Evolutionary conservation across 2,888 invertebrate species (phyloP).

Genomic region (Tolmerus cingulatus): DNA sequence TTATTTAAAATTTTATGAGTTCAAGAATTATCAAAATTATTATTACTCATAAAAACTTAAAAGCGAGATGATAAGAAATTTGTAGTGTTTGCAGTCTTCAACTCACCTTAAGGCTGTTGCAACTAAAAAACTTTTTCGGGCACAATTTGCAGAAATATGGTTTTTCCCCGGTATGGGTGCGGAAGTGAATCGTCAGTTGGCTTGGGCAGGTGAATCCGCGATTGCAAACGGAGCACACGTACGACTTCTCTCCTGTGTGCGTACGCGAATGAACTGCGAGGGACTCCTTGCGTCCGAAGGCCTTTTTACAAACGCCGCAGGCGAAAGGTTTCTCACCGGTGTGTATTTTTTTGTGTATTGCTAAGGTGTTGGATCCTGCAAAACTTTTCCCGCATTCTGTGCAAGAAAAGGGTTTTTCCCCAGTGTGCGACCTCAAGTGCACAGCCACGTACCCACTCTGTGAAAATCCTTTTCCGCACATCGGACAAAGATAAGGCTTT

Average conservation of each 20-base stretch:
- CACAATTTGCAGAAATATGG: slow-evolving; percentile 49
- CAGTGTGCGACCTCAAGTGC: slow-evolving; percentile 48
- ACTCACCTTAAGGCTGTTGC: slow-evolving; percentile 50
- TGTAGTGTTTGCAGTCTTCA: neutral
- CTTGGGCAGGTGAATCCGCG: slow-evolving; percentile 50
- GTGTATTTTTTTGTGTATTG: slow-evolving; percentile 52
- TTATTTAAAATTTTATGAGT: too few species aligned
- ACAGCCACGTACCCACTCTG: slow-evolving; percentile 47
- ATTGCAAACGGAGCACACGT: slow-evolving; percentile 50
- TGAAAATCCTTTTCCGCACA: slow-evolving; percentile 47
- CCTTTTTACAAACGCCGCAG: slow-evolving; percentile 47
- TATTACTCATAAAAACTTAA: too few species aligned
- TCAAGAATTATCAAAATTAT: too few species aligned
- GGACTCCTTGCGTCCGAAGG: slow-evolving; percentile 46
- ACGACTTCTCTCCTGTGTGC: slow-evolving; percentile 51
- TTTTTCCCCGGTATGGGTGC: slow-evolving; percentile 50
- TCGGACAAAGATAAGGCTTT: slow-evolving; percentile 47
- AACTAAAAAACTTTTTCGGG: slow-evolving; percentile 48
- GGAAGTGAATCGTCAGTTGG: slow-evolving; percentile 51
- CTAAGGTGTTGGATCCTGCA: slow-evolving; percentile 51
- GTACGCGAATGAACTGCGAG: slow-evolving; percentile 48
- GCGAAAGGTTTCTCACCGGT: slow-evolving; percentile 50
- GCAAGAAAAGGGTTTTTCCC: slow-evolving; percentile 49
- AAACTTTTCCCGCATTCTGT: slow-evolving; percentile 51
- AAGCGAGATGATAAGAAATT: too few species aligned